Percentiles rank a stretch among this genome's conserved stretches.
These are phyloP conservation scores for Mesocentrotus franciscanus DNA, from an alignment of 53 echinoderm and acorn worm species.

Conservation along the genomic window DNA sequence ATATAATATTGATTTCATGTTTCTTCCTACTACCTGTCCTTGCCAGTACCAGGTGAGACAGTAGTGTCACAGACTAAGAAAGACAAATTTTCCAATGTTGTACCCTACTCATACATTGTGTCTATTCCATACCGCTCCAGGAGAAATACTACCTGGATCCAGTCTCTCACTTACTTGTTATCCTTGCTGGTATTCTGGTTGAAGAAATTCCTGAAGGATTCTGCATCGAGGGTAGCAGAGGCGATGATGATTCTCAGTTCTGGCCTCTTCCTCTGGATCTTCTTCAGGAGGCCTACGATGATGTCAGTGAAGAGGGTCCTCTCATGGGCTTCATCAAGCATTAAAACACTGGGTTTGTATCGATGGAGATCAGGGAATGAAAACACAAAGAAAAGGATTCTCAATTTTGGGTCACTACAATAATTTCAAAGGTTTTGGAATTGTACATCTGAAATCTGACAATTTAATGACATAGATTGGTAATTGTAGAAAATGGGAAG, in stretches of 20 bases:
- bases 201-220: slow-evolving; percentile 92
- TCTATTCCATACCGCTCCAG: too few relatives aligned
- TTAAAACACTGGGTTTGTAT: slow-evolving; percentile 78
- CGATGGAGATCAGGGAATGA: neutral
- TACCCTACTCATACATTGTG: too few relatives aligned
- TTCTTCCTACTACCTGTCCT: too few relatives aligned
- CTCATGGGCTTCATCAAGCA: slow-evolving; percentile 99
- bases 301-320: slow-evolving; percentile 97
- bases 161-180: slow-evolving; percentile 67
- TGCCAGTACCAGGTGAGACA: too few relatives aligned
- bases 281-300: slow-evolving; percentile 94
- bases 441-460: too few relatives aligned
- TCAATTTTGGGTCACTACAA: neutral
- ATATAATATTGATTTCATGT: too few relatives aligned
- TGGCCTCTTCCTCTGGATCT: slow-evolving; percentile 92
- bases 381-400: neutral
- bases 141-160: neutral
- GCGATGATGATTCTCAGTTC: slow-evolving; percentile 88
- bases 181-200: slow-evolving; percentile 87
- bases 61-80: too few relatives aligned
- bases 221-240: slow-evolving; percentile 95
- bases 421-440: too few relatives aligned
- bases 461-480: too few relatives aligned
- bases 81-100: too few relatives aligned
- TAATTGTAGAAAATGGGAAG: too few relatives aligned